phyloP scores from a whole-genome alignment of 2,113 vertebrate species.

The Vulpes lagopus region DNA sequence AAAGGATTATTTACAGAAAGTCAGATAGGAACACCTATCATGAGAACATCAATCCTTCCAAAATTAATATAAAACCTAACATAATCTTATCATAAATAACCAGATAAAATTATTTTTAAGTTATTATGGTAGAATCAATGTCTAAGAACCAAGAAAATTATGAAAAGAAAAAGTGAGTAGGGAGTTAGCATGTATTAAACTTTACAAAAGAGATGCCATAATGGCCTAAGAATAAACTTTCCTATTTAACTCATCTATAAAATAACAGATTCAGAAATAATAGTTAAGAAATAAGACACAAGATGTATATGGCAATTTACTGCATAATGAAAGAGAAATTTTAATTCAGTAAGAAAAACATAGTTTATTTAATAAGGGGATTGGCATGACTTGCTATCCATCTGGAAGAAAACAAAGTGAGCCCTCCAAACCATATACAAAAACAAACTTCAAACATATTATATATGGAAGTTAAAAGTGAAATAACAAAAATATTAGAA shows the following conservation, averaged over 20 bases:
- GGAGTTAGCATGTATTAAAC: not conserved
- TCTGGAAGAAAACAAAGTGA: constrained; percentile 7
- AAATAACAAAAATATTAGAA: constrained; percentile 12
- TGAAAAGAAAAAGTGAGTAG: not conserved
- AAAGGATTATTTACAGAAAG: constrained; percentile 8
- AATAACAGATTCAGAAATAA: not conserved
- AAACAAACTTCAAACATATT: not conserved
- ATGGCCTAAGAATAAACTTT: not conserved
- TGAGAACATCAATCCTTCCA: constrained; percentile 12
- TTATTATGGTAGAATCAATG: not conserved
- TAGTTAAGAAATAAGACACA: constrained; percentile 1
- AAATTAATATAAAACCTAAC: constrained; percentile 21
- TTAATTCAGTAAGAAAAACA: constrained; percentile 29
- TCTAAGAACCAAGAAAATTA: constrained; percentile 37
- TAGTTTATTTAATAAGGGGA: not conserved
- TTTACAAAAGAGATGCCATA: not conserved
- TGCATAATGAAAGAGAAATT: not conserved
- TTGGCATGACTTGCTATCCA: not conserved
- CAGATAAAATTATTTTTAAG: constrained; percentile 20
- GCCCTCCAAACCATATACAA: not conserved
- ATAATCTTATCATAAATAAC: constrained; percentile 23
- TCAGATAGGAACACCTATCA: not conserved
- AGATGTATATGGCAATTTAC: not conserved
- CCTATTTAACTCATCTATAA: constrained; percentile 47
- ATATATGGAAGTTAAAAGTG: not conserved